Base-by-base conservation (phyloP, 2,797 vertebrate genomes). In the Cetoscarus ocellatus region DNA sequence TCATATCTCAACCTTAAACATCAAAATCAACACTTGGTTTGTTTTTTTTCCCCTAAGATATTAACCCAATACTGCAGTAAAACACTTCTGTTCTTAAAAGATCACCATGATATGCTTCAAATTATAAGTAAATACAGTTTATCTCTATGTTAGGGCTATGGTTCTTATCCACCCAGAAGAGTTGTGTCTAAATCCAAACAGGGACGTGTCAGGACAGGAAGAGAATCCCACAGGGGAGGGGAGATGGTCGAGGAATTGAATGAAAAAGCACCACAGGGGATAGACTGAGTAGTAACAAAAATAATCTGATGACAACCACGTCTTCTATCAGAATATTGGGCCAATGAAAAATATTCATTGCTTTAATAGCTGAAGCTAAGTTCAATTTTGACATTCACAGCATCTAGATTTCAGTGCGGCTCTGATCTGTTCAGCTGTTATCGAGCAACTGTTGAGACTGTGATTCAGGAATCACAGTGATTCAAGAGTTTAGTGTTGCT, bases 401-500 rank as follows among this genome's bases (percentile, higher is more conserved):
- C 66, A 10, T 75, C 10, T 67, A 18, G 58, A 53, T 70, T 15
- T 73, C 49, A 76, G 39, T 18, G n/a, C 18, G 2, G 51, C 38
- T 59, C 55, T 55, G 13, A 76, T 57, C 10, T 0, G 3, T 36
- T 74, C 35, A 12, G 64, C 72, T 58, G 65, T 54, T 79, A 44
- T 73, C 75, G 65, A 72, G 69, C 64, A 76, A 73, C 52, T 43
- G 7, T 19, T 65, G 36, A 19, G 67, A 49, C 36, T 8, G 63
- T 79, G 78, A 87, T 82, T 85, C 80, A 85, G 64, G 83, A 76
- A 78, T 75, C 67, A 35, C 0, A 49, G 54, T 73, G 70, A 78
- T 79, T 84, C 75, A 84, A 51, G 63, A 80, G 63, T 73, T 70
- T 57, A 61, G 49, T 27, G 53, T 68, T 70, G 39, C 34, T 13